A percentile compares a stretch with the other conserved stretches of the same genome.
Conservation (phyloP, 2,797 vertebrate genomes). For the Chiroxiphia lanceolata region DNA sequence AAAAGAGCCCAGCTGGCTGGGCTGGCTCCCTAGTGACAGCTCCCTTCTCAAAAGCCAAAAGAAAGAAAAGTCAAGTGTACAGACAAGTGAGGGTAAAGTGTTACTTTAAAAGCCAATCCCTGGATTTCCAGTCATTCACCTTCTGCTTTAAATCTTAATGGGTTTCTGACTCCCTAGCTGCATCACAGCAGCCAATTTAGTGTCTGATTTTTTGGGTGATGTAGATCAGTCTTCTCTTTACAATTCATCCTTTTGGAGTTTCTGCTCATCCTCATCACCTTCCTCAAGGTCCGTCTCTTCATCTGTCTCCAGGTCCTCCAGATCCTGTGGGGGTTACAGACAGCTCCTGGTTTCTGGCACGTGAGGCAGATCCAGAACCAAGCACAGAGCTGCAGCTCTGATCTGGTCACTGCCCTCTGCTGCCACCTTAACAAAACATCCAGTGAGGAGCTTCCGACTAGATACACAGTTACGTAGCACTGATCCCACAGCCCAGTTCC, state of each 20-base stretch:
- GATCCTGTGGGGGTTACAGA: slow-evolving; percentile 72
- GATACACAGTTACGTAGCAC: fast-evolving
- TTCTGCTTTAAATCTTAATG: slow-evolving; percentile 53
- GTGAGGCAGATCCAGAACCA: neutral
- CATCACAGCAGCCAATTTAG: slow-evolving; percentile 52
- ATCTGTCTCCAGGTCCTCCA: slow-evolving; percentile 82
- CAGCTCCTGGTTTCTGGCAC: neutral
- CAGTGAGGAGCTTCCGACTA: neutral
- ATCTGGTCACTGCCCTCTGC: neutral
- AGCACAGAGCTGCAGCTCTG: neutral
- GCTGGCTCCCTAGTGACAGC: slow-evolving; percentile 42
- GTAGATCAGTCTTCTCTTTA: slow-evolving; percentile 72
- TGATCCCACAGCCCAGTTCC: neutral
- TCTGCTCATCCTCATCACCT: slow-evolving; percentile 80
- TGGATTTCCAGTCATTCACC: slow-evolving; percentile 67
- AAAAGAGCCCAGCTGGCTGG: slow-evolving; percentile 28
- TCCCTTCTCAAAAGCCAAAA: slow-evolving; percentile 61
- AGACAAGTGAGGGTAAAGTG: slow-evolving; percentile 47
- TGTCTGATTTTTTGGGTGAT: slow-evolving; percentile 73
- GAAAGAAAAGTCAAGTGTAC: slow-evolving; percentile 44
- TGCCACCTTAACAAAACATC: neutral
- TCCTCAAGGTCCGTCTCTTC: slow-evolving; percentile 87
- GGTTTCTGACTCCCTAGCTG: slow-evolving; percentile 63
- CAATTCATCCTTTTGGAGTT: slow-evolving; percentile 86
- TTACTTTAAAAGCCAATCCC: slow-evolving; percentile 70